A percentile compares a stretch with the other conserved stretches of the same genome.
These are phyloP conservation scores for Teleopsis dalmanni DNA, from an alignment of 1,140 invertebrate genomes.

Conservation along the genomic window DNA sequence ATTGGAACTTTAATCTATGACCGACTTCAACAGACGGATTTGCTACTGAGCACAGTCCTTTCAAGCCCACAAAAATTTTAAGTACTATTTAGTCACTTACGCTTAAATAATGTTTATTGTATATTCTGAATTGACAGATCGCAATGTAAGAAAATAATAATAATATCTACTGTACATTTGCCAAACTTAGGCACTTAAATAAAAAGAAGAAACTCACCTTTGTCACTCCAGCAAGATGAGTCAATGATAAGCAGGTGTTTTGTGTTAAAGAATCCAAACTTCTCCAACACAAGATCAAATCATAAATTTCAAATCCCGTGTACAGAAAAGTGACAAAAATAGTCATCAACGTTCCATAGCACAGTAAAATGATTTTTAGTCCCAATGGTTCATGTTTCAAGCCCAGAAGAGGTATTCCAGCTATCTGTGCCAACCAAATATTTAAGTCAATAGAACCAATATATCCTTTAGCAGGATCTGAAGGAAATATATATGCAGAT, in stretches of 20 bases:
- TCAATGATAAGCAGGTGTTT: slow-evolving; percentile 25
- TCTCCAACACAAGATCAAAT: slow-evolving; percentile 20
- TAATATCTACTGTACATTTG: too few species aligned
- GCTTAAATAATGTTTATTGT: too few species aligned
- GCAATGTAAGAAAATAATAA: too few species aligned
- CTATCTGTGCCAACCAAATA: slow-evolving; percentile 22
- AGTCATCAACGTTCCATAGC: slow-evolving; percentile 7
- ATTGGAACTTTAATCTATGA: too few species aligned
- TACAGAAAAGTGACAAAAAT: slow-evolving; percentile 11
- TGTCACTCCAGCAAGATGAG: slow-evolving; percentile 20
- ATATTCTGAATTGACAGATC: too few species aligned
- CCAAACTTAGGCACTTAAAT: too few species aligned
- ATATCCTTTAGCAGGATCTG: slow-evolving; percentile 18
- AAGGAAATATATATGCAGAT: slow-evolving; percentile 18
- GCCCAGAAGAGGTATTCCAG: slow-evolving; percentile 23
- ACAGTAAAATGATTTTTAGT: slow-evolving; percentile 4
- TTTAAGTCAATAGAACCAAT: slow-evolving; percentile 32
- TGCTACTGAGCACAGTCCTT: too few species aligned
- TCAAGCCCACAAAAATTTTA: too few species aligned
- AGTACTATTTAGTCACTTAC: too few species aligned
- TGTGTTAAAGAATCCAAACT: slow-evolving; percentile 27
- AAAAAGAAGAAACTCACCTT: too few species aligned
- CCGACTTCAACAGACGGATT: too few species aligned
- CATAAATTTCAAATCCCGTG: slow-evolving; percentile 24
- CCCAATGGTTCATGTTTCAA: slow-evolving; percentile 17